Percentiles rank a stretch among this genome's conserved stretches.
Conservation (phyloP, 2,797 vertebrate species). For the Spinus pinus region DNA sequence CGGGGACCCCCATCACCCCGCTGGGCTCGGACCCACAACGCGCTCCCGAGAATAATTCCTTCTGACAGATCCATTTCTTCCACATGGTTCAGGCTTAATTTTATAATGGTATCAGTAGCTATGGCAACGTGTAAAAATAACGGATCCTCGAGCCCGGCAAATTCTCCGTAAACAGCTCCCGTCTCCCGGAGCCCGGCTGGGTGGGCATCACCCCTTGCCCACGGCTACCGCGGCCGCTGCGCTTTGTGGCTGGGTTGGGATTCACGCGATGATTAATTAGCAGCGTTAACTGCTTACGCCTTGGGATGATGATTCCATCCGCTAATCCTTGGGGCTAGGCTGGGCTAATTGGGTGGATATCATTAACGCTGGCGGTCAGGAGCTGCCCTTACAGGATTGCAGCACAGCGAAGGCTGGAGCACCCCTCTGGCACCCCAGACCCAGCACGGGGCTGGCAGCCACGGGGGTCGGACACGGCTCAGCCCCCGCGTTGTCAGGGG, state of each 20-base stretch:
- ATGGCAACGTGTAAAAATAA: constrained; percentile 78
- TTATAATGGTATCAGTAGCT: constrained; percentile 74
- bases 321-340: constrained; percentile 46
- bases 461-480: rapidly evolving
- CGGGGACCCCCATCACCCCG: not conserved
- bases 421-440: not conserved
- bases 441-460: not conserved
- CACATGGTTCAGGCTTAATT: constrained; percentile 75
- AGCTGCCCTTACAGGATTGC: not conserved
- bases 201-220: not conserved
- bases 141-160: constrained; percentile 65
- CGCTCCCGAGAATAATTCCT: constrained; percentile 66
- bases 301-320: not conserved
- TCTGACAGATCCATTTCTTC: constrained; percentile 74
- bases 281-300: constrained; percentile 49
- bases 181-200: not conserved
- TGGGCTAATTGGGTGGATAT: constrained; percentile 51
- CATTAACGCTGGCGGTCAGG: not conserved
- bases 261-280: constrained; percentile 25
- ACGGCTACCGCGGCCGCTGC: not conserved
- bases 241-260: not conserved
- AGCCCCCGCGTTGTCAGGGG: not conserved
- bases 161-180: constrained; percentile 27
- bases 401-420: not conserved
- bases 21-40: constrained; percentile 25